A percentile compares a stretch with the other conserved stretches of the same genome.
phyloP scores from a whole-genome alignment of 2,797 vertebrate species.

The Stomatorhinus walkeri region DNA sequence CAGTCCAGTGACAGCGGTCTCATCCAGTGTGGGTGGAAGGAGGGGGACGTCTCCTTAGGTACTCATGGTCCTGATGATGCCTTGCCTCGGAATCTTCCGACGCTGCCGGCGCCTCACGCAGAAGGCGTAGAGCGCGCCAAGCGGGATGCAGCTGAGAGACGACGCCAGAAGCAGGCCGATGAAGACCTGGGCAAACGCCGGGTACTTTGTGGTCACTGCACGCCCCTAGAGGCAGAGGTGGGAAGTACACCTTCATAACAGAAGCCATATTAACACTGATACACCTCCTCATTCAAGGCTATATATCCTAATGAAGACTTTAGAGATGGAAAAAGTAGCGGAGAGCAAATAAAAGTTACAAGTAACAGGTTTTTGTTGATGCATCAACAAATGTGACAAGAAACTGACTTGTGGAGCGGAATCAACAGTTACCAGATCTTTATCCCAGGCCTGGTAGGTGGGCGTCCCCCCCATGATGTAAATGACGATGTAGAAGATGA shows the following conservation, averaged over 20 bases:
- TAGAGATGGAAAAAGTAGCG: not conserved
- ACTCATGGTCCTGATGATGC: constrained; percentile 19
- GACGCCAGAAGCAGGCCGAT: constrained; percentile 72
- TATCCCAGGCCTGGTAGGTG: constrained; percentile 84
- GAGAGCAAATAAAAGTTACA: not conserved
- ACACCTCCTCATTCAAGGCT: not conserved
- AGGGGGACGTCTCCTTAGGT: not conserved
- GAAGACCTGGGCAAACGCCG: constrained; percentile 59
- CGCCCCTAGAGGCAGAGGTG: constrained; percentile 59
- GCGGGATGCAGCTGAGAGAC: constrained; percentile 71
- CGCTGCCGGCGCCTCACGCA: constrained; percentile 44
- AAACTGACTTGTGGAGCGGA: not conserved
- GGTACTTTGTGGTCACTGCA: constrained; percentile 70
- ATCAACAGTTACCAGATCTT: constrained; percentile 63
- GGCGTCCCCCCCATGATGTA: constrained; percentile 75
- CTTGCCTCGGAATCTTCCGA: not conserved
- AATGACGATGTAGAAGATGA: constrained; percentile 76
- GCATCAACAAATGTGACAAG: not conserved
- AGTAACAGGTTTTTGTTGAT: not conserved
- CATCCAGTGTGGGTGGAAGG: not conserved
- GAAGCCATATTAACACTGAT: too few species aligned
- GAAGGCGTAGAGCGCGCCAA: constrained; percentile 63
- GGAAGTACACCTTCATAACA: not conserved
- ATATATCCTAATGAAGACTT: not conserved
- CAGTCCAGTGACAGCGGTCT: not conserved